phyloP scores from a whole-genome alignment of 2,113 vertebrate genomes.

The Dryoscopus gambensis region DNA sequence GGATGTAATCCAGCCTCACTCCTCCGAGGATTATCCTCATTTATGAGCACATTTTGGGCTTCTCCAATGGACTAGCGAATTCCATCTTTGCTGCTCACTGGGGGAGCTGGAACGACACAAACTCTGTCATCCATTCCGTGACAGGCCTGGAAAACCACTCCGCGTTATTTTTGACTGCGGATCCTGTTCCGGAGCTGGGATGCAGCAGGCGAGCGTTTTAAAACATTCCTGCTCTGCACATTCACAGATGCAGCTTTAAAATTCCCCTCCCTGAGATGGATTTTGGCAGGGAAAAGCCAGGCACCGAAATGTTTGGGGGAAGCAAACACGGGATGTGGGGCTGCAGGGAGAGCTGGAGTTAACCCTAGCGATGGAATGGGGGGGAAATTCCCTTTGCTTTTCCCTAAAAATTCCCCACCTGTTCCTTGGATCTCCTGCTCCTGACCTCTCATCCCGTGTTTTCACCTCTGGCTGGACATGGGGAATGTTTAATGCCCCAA shows the following conservation, averaged over 20 bases:
- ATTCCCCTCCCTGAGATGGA: neutral
- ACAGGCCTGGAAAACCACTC: neutral
- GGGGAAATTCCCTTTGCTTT: neutral
- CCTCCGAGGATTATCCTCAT: accelerated
- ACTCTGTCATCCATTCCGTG: neutral
- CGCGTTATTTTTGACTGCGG: neutral
- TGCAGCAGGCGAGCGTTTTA: neutral
- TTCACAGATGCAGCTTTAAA: neutral
- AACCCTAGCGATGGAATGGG: neutral
- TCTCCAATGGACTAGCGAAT: neutral
- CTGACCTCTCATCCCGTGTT: neutral
- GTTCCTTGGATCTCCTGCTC: neutral
- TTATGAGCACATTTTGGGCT: accelerated
- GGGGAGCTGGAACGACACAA: neutral
- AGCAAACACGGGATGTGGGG: neutral
- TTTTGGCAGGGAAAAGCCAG: neutral
- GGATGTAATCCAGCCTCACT: neutral
- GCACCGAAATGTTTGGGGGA: neutral
- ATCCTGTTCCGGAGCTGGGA: neutral
- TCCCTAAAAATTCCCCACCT: neutral
- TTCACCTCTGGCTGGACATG: neutral
- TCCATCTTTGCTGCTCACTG: neutral
- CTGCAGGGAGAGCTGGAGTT: neutral
- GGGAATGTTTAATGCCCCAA: neutral
- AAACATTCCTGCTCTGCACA: neutral